These are phyloP conservation scores for Oncorhynchus masou DNA, from an alignment of 2,113 vertebrate species.

Conservation along the genomic window DNA sequence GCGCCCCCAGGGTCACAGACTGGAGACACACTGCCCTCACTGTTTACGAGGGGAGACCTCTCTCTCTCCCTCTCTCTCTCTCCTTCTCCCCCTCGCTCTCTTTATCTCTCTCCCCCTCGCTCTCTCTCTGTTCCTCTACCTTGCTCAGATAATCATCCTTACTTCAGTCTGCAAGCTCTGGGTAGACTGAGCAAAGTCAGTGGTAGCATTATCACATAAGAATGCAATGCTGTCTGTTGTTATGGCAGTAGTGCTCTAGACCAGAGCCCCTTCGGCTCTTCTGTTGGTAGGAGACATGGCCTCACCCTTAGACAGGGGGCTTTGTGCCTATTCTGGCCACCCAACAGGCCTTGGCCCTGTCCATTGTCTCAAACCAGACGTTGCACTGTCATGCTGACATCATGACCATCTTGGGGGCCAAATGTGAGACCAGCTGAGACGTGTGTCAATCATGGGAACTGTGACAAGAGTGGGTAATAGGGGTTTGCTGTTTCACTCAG, in stretches of 20 bases:
- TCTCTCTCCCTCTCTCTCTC: slow-evolving; percentile 23
- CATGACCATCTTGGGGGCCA: slow-evolving; percentile 31
- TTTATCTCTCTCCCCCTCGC: slow-evolving; percentile 19
- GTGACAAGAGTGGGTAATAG: slow-evolving; percentile 39
- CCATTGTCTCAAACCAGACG: slow-evolving; percentile 36
- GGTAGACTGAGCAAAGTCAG: not conserved
- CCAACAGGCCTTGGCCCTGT: not conserved
- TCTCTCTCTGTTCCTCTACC: slow-evolving; percentile 23
- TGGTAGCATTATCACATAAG: not conserved
- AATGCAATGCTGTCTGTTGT: slow-evolving; percentile 26
- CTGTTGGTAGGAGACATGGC: not conserved
- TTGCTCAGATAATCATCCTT: slow-evolving; percentile 5
- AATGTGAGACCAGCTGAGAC: slow-evolving; percentile 47
- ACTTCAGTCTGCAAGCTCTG: not conserved
- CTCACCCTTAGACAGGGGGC: slow-evolving; percentile 21
- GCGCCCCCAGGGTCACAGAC: slow-evolving; percentile 56
- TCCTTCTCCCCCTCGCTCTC: slow-evolving; percentile 45
- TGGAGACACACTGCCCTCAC: slow-evolving; percentile 41
- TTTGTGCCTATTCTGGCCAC: slow-evolving; percentile 3
- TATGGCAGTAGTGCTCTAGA: not conserved
- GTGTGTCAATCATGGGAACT: slow-evolving; percentile 58
- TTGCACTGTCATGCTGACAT: slow-evolving; percentile 49
- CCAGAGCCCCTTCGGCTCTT: not conserved
- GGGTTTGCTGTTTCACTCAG: slow-evolving; percentile 16
- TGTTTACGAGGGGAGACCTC: slow-evolving; percentile 37